Base-by-base conservation (phyloP, 2,113 vertebrate genomes). In the Protobothrops mucrosquamatus region DNA sequence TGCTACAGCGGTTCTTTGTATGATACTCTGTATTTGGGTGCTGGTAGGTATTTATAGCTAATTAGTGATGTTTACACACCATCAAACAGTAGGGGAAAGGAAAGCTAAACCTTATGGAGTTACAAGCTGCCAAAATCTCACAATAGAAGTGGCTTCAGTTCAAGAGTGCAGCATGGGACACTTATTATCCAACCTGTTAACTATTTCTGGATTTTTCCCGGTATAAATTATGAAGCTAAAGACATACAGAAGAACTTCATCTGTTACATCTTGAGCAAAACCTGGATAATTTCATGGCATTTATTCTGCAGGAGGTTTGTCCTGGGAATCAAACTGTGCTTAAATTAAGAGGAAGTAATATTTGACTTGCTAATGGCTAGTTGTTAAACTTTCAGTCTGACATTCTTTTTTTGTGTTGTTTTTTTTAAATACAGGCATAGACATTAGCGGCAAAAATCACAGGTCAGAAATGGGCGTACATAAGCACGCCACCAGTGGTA, bases 71-170 rank as follows among this genome's bases (percentile, higher is more conserved):
- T 81, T 81, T 81, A 43, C 74, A 81, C 74, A 43, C 74, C 34
- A 81, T 81, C 74, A 81, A 43, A 22, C 74, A 43, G 74, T 95
- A 94, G 94, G 94, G 93, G 95, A 94, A 92, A 96, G 94, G 86
- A 94, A 96, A 96, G 94, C 87, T 88, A 85, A 96, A 96, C 94
- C 95, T 95, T 91, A 93, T 92, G 95, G 94, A 95, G 91, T 95
- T 94, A 89, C 88, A 96, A 97, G 93, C 89, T 96, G 93, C 91
- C 96, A 96, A 96, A 97, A 92, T 92, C 89, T 81, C 55, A 94
- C 94, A 94, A 92, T 22, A 93, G 94, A 95, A 64, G 89, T 91
- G 94, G 90, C 94, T 96, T 94, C 93, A 92, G 91, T 96, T 96
- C 93, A 95, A 94, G 94, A 96, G 24, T n/a, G 54, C 85, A 94